Evolutionary conservation across 2,113 vertebrate genomes (phyloP).

Genomic region (Mormyrus iriodes): DNA sequence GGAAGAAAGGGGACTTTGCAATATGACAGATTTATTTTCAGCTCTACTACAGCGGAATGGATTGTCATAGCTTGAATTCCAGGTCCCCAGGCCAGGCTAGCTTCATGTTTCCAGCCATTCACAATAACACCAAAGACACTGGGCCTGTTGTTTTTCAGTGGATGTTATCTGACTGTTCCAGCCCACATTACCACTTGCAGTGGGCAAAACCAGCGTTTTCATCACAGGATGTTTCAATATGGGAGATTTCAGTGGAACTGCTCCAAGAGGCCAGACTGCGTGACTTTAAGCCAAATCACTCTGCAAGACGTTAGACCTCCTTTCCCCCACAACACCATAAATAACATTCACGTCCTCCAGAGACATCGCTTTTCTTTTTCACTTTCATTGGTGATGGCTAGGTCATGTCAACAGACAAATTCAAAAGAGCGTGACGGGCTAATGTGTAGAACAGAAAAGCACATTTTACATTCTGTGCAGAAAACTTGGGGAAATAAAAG

Average conservation of each 20-base stretch:
- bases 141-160: background rate
- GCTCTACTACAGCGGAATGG: background rate
- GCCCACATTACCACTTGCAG: background rate
- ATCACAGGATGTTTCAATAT: background rate
- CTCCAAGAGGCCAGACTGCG: background rate
- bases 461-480: background rate
- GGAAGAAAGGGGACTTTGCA: background rate
- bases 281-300: background rate
- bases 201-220: background rate
- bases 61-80: background rate
- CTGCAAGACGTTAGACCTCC: background rate
- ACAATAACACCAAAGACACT: background rate
- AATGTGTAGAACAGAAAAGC: background rate
- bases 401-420: background rate
- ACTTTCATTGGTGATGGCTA: background rate
- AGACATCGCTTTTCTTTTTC: background rate
- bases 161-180: background rate
- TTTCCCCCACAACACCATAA: background rate
- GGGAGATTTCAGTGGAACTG: background rate
- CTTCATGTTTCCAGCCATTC: background rate
- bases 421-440: background rate
- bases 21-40: background rate
- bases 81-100: too few species aligned
- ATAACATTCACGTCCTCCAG: background rate
- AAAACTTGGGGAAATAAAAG: background rate